A percentile compares a stretch with the other conserved stretches of the same genome.
Evolutionary conservation across 2,888 invertebrate species (phyloP).

Genomic region (Nephrotoma guestfalica): DNA sequence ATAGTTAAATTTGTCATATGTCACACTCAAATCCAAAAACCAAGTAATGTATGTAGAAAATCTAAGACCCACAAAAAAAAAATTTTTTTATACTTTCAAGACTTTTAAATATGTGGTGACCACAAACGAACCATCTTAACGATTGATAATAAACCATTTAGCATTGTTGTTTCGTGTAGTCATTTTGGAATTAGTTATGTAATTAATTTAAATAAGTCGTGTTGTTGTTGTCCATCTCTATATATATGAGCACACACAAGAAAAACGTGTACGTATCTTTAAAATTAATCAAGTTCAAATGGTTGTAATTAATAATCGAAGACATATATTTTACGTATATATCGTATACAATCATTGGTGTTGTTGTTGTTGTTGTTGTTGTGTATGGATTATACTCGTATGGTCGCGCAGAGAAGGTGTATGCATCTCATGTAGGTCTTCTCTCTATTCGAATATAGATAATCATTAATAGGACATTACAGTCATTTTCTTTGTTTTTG

Average conservation of each 20-base stretch:
- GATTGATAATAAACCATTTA: neutral
- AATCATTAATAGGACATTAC: neutral
- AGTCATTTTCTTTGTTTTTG: neutral
- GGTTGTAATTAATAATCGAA: neutral
- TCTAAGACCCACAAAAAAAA: neutral
- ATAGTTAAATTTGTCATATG: neutral
- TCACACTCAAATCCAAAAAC: neutral
- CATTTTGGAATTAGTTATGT: neutral
- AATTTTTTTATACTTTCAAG: neutral
- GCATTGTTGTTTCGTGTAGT: neutral
- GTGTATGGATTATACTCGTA: neutral
- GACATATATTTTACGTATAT: neutral
- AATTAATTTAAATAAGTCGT: neutral
- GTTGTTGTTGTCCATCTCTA: neutral
- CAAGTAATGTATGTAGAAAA: neutral
- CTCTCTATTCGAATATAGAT: neutral
- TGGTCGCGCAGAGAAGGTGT: neutral
- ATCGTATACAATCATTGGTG: neutral
- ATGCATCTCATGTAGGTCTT: neutral
- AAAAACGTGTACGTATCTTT: neutral
- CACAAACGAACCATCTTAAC: neutral
- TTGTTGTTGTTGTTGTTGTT: neutral
- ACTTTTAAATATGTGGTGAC: neutral
- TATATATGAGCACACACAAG: neutral
- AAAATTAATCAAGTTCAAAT: neutral